These are phyloP conservation scores for Mamestra configurata DNA, from an alignment of 1,140 invertebrate species.

Conservation along the genomic window DNA sequence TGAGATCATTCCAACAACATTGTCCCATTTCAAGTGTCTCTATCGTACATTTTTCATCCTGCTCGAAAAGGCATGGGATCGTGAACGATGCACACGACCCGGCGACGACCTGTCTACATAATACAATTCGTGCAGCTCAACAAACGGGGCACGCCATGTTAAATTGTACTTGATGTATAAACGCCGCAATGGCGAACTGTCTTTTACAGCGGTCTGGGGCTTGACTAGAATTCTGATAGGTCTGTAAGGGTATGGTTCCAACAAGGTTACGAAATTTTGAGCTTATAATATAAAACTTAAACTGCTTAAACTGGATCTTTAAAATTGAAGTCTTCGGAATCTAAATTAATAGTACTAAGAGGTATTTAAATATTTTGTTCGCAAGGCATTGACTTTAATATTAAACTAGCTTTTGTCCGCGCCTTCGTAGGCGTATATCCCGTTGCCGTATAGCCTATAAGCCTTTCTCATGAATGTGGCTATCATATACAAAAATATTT, in stretches of 20 bases:
- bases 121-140: slow-evolving; percentile 22
- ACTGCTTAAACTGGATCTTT: no score
- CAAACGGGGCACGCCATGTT: slow-evolving; percentile 14
- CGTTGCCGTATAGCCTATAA: no score
- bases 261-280: no score
- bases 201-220: slow-evolving; percentile 4
- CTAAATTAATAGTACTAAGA: no score
- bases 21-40: background rate
- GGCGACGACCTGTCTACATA: slow-evolving; percentile 35
- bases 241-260: background rate
- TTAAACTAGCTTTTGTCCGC: no score
- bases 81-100: slow-evolving; percentile 29
- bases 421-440: no score
- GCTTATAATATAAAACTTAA: no score
- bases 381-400: no score
- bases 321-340: no score
- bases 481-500: no score
- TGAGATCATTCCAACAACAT: background rate
- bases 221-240: slow-evolving; percentile 17
- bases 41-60: slow-evolving; percentile 7
- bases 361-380: no score
- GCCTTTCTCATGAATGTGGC: no score
- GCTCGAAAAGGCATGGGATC: slow-evolving; percentile 9
- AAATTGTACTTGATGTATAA: slow-evolving; percentile 19
- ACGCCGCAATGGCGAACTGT: background rate